Evolutionary conservation across 2,888 invertebrate genomes (phyloP), one percentile per base, ranked within the genome.

Genomic region (Sesia apiformis): DNA sequence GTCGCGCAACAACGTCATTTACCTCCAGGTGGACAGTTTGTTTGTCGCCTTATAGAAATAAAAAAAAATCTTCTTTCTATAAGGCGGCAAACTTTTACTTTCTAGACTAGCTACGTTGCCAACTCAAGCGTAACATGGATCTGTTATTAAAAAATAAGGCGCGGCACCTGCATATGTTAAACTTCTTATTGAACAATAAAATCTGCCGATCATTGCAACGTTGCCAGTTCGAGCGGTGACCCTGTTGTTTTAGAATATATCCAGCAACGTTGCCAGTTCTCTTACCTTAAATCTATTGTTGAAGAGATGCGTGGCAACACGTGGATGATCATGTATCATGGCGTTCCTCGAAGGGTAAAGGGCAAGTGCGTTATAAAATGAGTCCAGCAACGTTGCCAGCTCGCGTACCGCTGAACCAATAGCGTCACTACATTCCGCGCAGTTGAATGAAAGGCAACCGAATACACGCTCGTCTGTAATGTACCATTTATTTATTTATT

Each of bases 271-370:
- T 23, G 23, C 23, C 50, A 5, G 5, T 56, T 23, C 23, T 23
- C 58, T 53, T 64, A 90, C 91, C 80, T 94, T 94, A 5, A 95
- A 90, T 65, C 94, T 87, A 53, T 91, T 91, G 40, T 91, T 91
- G 68, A 96, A 94, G 55, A 90, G 89, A 1, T 90, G 75, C 57
- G 93, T 92, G 57, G 90, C 92, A 60, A 49, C 8, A 8, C 5
- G 49, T 6, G 94, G 94, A 85, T 94, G 95, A 57, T 94, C 92
- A 4, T 84, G 84, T 0, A 93, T 94, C 85, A 97, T 94, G 38
- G 95, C 94, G 65, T 94, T 93, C 53, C 93, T 93, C 4, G 96
- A 96, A 0, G 97, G 96, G 84, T 95, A 98, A 6, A 97, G 90
- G 3, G 94, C 91, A 72, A 96, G 94, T 0, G 95, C 96, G 55